Evolutionary conservation across 2,888 invertebrate species (phyloP).

Genomic region (Sphecodes monilicornis): DNA sequence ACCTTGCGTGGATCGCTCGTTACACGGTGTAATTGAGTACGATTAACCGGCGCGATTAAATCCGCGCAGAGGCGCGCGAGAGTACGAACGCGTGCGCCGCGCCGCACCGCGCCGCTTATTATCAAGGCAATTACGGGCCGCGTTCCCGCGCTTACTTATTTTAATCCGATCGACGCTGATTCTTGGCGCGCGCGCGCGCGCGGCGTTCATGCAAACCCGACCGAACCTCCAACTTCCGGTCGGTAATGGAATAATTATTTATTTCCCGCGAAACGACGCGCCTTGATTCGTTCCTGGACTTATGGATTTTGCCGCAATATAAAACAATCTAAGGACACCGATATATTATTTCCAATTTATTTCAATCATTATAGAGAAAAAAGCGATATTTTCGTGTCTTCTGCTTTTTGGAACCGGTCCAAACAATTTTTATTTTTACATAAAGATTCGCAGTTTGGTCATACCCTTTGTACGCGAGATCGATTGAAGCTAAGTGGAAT

Average conservation of each 20-base stretch:
- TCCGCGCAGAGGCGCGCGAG: background rate
- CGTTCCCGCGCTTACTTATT: background rate
- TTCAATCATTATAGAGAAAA: too few relatives aligned
- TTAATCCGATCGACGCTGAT: background rate
- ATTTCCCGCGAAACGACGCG: background rate
- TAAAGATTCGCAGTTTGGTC: too few relatives aligned
- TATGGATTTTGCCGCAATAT: too few relatives aligned
- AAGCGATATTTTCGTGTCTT: too few relatives aligned
- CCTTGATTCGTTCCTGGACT: background rate
- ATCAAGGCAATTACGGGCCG: background rate
- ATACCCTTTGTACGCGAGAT: too few relatives aligned
- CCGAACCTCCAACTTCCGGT: background rate
- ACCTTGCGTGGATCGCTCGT: conserved; percentile 16
- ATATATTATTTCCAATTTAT: background rate
- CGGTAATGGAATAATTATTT: conserved; percentile 26
- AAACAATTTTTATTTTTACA: too few relatives aligned
- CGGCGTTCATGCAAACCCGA: conserved; percentile 19
- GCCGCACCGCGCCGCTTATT: background rate
- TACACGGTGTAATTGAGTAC: conserved; percentile 23
- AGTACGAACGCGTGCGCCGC: background rate
- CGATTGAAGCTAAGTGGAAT: too few relatives aligned
- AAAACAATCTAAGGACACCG: background rate
- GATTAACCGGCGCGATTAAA: conserved; percentile 25
- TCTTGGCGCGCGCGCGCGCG: background rate
- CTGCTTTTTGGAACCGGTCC: too few relatives aligned